These are phyloP conservation scores for Ceraclea dissimilis DNA, from an alignment of 2,888 invertebrate species.

Conservation along the genomic window DNA sequence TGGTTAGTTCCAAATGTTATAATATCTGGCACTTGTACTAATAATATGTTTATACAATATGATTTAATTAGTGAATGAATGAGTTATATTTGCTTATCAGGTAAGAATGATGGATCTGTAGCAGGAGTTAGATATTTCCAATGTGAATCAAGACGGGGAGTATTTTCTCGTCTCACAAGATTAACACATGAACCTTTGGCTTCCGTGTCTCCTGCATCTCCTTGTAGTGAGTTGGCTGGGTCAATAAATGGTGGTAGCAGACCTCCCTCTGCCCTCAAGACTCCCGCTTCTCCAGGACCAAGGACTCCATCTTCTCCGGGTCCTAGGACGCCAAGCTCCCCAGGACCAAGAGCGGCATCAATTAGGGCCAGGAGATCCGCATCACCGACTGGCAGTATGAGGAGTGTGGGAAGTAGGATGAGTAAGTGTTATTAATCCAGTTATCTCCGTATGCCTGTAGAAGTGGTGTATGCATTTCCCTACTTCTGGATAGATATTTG, in stretches of 20 bases:
- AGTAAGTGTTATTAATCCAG: slow-evolving; percentile 35
- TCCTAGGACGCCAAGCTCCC: slow-evolving; percentile 24
- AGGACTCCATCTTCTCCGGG: slow-evolving; percentile 28
- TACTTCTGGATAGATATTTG: too few relatives aligned
- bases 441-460: too few relatives aligned
- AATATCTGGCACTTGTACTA: neutral
- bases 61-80: too few relatives aligned
- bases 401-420: slow-evolving; percentile 49
- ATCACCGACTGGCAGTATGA: slow-evolving; percentile 46
- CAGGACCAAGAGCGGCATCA: slow-evolving; percentile 37
- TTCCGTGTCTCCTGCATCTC: slow-evolving; percentile 46
- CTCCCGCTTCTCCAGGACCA: neutral
- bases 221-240: slow-evolving; percentile 38
- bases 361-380: slow-evolving; percentile 41
- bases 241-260: slow-evolving; percentile 31
- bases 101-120: slow-evolving; percentile 95
- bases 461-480: too few relatives aligned
- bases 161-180: slow-evolving; percentile 84
- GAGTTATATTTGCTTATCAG: too few relatives aligned
- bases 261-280: slow-evolving; percentile 2
- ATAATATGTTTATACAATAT: neutral
- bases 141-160: slow-evolving; percentile 86
- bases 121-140: slow-evolving; percentile 89
- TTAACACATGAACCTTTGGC: slow-evolving; percentile 66
- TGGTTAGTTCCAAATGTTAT: slow-evolving; percentile 50